Evolutionary conservation across 2,888 invertebrate genomes (phyloP).

Genomic region (Metellina segmentata): DNA sequence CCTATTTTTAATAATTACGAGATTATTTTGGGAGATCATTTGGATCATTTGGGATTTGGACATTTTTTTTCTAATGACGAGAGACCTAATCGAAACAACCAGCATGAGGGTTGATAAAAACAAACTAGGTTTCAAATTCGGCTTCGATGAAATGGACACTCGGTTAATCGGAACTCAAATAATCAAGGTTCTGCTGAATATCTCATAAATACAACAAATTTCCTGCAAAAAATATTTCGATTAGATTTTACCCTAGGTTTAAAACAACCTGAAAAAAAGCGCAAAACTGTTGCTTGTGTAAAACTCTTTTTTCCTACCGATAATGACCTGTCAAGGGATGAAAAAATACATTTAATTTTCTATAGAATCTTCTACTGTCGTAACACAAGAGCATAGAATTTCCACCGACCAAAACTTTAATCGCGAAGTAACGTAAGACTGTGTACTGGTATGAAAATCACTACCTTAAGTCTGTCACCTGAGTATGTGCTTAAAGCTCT

Average conservation of each 20-base stretch:
- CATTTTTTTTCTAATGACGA: too few species aligned
- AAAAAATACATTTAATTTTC: not conserved
- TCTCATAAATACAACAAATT: too few species aligned
- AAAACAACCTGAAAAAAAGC: not conserved
- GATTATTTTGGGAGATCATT: too few species aligned
- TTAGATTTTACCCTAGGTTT: not conserved
- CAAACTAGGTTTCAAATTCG: too few species aligned
- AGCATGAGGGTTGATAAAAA: too few species aligned
- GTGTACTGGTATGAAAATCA: not conserved
- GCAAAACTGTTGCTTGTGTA: not conserved
- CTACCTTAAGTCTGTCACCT: slow-evolving; percentile 18
- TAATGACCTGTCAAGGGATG: not conserved
- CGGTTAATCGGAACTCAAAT: too few species aligned
- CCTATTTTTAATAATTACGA: too few species aligned
- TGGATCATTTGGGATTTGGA: too few species aligned
- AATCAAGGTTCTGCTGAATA: too few species aligned
- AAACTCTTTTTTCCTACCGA: not conserved
- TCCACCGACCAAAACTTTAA: not conserved
- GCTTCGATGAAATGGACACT: too few species aligned
- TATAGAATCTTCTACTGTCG: not conserved
- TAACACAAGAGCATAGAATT: not conserved
- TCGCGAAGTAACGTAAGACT: slow-evolving; percentile 12
- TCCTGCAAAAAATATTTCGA: not conserved
- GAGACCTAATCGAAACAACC: too few species aligned
- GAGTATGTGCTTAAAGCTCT: not conserved